A percentile compares a stretch with the other conserved stretches of the same genome.
phyloP scores from a whole-genome alignment of 2,113 vertebrate genomes.

The Prochilodus magdalenae region DNA sequence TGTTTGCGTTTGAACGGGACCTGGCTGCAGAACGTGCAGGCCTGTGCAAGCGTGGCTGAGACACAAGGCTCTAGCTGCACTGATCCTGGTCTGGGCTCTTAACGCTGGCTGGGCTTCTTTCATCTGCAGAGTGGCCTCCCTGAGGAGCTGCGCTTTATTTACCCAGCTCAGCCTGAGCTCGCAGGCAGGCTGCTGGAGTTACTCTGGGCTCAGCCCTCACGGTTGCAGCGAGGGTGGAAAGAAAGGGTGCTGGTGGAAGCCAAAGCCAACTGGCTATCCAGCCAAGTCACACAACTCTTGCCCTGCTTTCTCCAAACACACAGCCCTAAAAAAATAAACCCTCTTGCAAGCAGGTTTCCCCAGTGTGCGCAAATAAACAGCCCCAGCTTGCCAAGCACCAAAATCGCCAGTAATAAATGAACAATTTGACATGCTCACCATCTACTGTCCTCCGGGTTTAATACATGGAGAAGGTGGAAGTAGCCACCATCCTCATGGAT shows the following conservation, averaged over 20 bases:
- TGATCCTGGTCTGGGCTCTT: slow-evolving; percentile 36
- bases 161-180: slow-evolving; percentile 43
- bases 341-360: slow-evolving; percentile 44
- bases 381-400: slow-evolving; percentile 19
- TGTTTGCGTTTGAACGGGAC: slow-evolving; percentile 34
- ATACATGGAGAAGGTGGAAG: slow-evolving; percentile 19
- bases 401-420: slow-evolving; percentile 52
- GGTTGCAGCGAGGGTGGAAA: slow-evolving; percentile 52
- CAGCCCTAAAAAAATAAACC: slow-evolving; percentile 59
- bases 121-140: slow-evolving; percentile 42
- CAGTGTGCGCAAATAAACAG: slow-evolving; percentile 49
- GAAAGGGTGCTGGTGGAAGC: slow-evolving; percentile 57
- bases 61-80: slow-evolving; percentile 14
- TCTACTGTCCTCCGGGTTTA: slow-evolving; percentile 31
- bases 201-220: slow-evolving; percentile 53
- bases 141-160: slow-evolving; percentile 54
- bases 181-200: slow-evolving; percentile 52
- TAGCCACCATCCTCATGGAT: slow-evolving; percentile 24
- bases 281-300: slow-evolving; percentile 65
- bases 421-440: slow-evolving; percentile 44
- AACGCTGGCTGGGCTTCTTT: slow-evolving; percentile 35
- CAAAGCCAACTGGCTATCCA: slow-evolving; percentile 67
- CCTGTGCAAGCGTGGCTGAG: not conserved
- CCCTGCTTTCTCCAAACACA: slow-evolving; percentile 59
- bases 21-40: not conserved